Conservation (phyloP, 2,113 vertebrate genomes). For the Lepus timidus region DNA sequence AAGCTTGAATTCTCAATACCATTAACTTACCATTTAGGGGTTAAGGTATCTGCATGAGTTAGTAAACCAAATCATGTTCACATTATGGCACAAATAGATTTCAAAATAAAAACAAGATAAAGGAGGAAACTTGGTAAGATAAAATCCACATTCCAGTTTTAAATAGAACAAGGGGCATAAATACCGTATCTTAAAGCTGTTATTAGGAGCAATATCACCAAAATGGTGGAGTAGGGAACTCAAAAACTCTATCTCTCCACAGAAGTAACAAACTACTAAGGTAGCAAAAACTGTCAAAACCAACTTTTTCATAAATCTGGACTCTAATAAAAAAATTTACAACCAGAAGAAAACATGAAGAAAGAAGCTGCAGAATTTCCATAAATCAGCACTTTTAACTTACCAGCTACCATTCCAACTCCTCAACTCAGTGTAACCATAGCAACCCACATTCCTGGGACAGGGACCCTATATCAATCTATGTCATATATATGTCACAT, state of each 20-base stretch:
- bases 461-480: neutral
- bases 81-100: neutral
- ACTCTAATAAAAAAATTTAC: neutral
- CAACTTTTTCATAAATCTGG: neutral
- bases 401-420: neutral
- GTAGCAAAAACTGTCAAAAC: neutral
- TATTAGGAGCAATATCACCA: neutral
- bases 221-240: neutral
- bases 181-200: neutral
- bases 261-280: neutral
- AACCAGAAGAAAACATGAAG: neutral
- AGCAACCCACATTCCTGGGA: neutral
- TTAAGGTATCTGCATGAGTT: too few species aligned
- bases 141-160: neutral
- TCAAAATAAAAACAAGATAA: constrained; percentile 22
- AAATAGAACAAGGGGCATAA: neutral
- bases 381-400: neutral
- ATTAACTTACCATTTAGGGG: too few species aligned
- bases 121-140: neutral
- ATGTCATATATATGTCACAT: too few species aligned
- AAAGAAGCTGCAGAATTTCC: neutral
- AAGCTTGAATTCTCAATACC: too few species aligned
- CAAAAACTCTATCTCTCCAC: neutral
- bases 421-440: neutral
- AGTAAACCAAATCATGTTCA: too few species aligned